These are phyloP conservation scores for Condylura cristata DNA, from an alignment of 2,113 vertebrate species.

Conservation along the genomic window DNA sequence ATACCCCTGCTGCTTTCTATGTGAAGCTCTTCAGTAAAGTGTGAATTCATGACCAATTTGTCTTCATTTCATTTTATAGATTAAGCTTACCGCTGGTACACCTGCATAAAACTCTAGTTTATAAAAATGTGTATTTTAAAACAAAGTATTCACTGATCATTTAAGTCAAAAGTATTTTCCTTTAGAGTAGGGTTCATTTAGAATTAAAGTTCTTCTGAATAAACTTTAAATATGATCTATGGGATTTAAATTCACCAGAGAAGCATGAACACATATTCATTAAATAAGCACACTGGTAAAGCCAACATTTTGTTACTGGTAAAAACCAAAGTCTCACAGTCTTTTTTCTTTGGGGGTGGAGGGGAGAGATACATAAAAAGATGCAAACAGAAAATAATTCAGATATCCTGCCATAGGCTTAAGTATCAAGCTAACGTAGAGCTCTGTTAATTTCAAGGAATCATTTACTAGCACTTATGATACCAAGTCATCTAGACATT, in stretches of 20 bases:
- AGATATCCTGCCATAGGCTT: not conserved
- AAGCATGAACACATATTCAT: not conserved
- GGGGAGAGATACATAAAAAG: not conserved
- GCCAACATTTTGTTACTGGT: not conserved
- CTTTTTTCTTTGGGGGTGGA: not conserved
- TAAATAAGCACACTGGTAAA: not conserved
- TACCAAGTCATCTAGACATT: conserved; percentile 67
- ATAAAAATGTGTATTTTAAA: conserved; percentile 22
- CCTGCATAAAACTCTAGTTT: not conserved
- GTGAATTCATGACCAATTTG: not conserved
- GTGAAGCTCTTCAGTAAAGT: not conserved
- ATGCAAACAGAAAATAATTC: not conserved
- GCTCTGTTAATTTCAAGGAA: conserved; percentile 54
- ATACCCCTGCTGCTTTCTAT: not conserved
- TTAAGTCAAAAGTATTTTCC: not conserved
- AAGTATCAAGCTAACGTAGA: not conserved
- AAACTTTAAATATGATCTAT: not conserved
- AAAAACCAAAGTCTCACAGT: not conserved
- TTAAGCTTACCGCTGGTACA: not conserved
- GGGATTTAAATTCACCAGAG: conserved; percentile 13
- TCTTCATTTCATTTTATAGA: conserved; percentile 27
- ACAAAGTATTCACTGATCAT: conserved; percentile 23
- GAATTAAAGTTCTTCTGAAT: not conserved
- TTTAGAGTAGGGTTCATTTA: not conserved
- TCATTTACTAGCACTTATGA: conserved; percentile 61